Conservation (phyloP, 2,113 vertebrate genomes). For the Rattus rattus region DNA sequence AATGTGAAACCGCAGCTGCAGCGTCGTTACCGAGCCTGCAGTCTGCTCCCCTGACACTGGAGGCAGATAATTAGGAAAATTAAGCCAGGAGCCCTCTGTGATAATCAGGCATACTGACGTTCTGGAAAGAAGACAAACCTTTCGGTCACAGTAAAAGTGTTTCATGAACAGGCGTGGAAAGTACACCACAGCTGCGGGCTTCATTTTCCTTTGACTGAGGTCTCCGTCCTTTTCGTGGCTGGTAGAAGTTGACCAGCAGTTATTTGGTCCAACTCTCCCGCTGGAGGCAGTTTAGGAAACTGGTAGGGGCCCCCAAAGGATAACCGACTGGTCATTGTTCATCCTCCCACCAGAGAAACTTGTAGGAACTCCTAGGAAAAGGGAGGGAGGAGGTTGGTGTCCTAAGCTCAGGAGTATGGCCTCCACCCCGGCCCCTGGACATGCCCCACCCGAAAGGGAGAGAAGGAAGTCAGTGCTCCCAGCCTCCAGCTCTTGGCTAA, state of each 20-base stretch:
- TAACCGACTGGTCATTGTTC: not conserved
- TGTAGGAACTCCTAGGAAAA: not conserved
- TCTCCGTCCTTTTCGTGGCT: not conserved
- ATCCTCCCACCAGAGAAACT: not conserved
- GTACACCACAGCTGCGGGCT: not conserved
- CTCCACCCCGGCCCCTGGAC: not conserved
- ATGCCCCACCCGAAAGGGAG: conserved; percentile 1
- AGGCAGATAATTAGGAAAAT: not conserved
- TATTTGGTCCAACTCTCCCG: not conserved
- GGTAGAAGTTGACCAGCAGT: not conserved
- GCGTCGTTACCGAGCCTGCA: not conserved
- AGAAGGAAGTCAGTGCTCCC: conserved; percentile 52
- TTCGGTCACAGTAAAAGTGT: not conserved
- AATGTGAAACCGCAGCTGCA: not conserved
- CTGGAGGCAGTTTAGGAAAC: not conserved
- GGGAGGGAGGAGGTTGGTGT: not conserved
- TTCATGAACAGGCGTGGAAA: not conserved
- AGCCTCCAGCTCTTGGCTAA: conserved; percentile 67
- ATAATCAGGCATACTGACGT: not conserved
- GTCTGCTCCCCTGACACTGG: not conserved
- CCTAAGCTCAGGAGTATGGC: not conserved
- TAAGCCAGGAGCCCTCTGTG: not conserved
- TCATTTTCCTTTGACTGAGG: not conserved
- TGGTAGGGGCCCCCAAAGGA: not conserved
- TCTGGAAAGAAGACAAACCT: not conserved